A percentile compares a stretch with the other conserved stretches of the same genome.
Conservation (phyloP, 2,888 invertebrate genomes). For the Dysmachus trigonus region DNA sequence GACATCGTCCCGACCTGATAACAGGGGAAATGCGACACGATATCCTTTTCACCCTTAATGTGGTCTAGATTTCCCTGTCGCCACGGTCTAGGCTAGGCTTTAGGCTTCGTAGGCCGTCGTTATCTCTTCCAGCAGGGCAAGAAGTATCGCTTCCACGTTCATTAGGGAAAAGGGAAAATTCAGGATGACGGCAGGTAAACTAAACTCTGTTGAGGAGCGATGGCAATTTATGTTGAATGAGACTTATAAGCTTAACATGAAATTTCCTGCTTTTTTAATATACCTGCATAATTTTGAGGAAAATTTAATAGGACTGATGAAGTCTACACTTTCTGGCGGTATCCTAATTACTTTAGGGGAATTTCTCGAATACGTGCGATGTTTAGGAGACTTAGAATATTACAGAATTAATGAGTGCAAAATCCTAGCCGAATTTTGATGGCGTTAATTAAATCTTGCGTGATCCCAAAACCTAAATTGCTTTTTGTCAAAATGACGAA, state of each 20-base stretch:
- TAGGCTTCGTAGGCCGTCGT: not conserved
- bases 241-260: not conserved
- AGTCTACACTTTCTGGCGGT: not conserved
- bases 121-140: not conserved
- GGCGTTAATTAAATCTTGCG: not conserved
- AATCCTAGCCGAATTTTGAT: not conserved
- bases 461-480: not conserved
- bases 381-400: no score
- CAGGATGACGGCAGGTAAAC: not conserved
- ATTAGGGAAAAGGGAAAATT: not conserved
- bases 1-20: not conserved
- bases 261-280: not conserved
- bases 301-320: not conserved
- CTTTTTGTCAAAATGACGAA: not conserved
- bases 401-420: not conserved
- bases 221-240: not conserved
- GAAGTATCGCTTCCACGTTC: not conserved
- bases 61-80: not conserved
- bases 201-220: not conserved
- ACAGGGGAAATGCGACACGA: not conserved
- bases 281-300: not conserved
- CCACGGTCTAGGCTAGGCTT: not conserved
- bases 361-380: not conserved
- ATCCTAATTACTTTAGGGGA: not conserved
- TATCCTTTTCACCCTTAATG: not conserved